Evolutionary conservation across 2,113 vertebrate genomes (phyloP), one percentile per base, ranked within the genome.

Genomic region (Ptychochromis oligacanthus): DNA sequence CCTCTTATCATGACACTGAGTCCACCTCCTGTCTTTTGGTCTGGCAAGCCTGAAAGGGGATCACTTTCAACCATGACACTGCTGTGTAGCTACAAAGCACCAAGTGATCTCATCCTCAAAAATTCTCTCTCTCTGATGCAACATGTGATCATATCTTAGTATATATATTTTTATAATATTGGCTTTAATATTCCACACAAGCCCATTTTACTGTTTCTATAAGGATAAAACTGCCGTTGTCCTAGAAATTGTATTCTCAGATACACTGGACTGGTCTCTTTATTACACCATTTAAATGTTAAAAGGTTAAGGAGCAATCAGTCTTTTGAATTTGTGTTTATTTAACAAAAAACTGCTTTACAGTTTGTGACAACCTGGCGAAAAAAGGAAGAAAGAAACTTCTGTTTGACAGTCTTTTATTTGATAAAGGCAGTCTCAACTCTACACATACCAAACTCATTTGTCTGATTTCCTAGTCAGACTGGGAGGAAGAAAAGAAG

Each of bases 11-110:
- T 58, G 81, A 84, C 85, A 74, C 79, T 13, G 4, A 79, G 43
- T 88, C 65, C 79, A 82, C 86, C 87, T 83, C 82, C 64, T 72
- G 55, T 78, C 36, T 76, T 55, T 38, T 77, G 80, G 43, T 77
- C 62, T 85, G 79, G 43, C 49, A 31, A 43, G 55, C 36, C 79
- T 81, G 81, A 91, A 80, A 88, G 31, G 13, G 13, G 46, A 85
- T 74, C 65, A 12, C 56, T 83, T 61, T 83, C 61, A 87, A 70
- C 65, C 79, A 52, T 81, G 62, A 85, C 49, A 60, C 55, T 58
- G 52, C 31, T 6, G 49, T 79, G 79, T 28, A 7, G 43, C 55
- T 64, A n/a, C 36, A 14, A 79, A 75, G 36, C 40, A 49, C 31
- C 15, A 34, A 84, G 40, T 78, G 54, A 75, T 59, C 36, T 87